These are phyloP conservation scores for Orthosia cruda DNA, from an alignment of 2,888 invertebrate species.

Conservation along the genomic window DNA sequence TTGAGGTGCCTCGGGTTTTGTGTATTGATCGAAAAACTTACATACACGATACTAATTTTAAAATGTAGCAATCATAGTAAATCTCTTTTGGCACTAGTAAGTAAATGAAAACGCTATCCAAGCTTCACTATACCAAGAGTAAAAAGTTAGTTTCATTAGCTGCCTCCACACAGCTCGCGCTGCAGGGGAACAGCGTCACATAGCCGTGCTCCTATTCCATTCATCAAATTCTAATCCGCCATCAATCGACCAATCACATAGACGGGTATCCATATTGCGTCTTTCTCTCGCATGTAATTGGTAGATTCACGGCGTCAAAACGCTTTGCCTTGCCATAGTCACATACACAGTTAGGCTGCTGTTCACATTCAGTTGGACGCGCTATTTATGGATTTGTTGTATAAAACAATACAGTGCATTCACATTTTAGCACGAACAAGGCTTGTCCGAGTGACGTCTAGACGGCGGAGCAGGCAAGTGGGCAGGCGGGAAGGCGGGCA, in stretches of 20 bases:
- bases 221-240: conserved; percentile 62
- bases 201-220: conserved; percentile 47
- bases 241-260: too few species aligned
- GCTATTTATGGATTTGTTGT: conserved; percentile 54
- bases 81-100: neutral
- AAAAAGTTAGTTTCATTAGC: too few species aligned
- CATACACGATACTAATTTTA: neutral
- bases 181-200: conserved; percentile 24
- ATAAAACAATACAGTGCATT: conserved; percentile 71
- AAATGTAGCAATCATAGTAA: neutral
- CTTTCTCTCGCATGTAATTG: too few species aligned
- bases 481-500: conserved; percentile 26
- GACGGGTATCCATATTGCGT: too few species aligned
- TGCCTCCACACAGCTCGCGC: neutral
- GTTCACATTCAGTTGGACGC: conserved; percentile 40
- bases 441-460: conserved; percentile 73
- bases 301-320: too few species aligned
- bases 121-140: too few species aligned
- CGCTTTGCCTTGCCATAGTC: too few species aligned
- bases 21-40: conserved; percentile 38
- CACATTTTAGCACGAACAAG: conserved; percentile 73
- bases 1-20: conserved; percentile 28
- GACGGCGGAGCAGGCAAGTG: conserved; percentile 65
- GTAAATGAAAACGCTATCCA: neutral
- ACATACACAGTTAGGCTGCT: neutral